phyloP scores from a whole-genome alignment of 1,140 invertebrate species.

The Panulirus ornatus region DNA sequence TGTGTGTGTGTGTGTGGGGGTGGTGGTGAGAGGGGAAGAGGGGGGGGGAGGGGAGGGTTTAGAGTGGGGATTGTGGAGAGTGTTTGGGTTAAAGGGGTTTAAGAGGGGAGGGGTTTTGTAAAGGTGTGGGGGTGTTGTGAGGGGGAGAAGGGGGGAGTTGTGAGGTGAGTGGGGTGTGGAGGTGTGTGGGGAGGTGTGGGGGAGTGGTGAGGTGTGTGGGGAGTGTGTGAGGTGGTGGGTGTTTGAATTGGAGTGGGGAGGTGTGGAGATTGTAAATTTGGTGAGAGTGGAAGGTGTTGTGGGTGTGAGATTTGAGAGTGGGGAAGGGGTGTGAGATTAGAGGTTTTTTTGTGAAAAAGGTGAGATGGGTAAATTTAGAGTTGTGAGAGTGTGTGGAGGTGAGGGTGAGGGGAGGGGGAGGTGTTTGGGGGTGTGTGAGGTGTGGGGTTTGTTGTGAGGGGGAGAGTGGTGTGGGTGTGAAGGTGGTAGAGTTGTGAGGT shows the following conservation, averaged over 20 bases:
- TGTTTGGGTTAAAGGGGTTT: background rate
- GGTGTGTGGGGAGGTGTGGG: background rate
- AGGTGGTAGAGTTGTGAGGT: background rate
- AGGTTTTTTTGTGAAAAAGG: too few relatives aligned
- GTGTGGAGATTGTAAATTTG: too few relatives aligned
- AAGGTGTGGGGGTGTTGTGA: background rate
- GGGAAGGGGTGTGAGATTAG: too few relatives aligned
- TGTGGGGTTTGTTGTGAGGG: background rate
- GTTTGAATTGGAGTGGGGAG: too few relatives aligned
- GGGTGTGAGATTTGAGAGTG: too few relatives aligned
- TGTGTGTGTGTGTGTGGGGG: background rate
- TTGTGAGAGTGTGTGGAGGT: background rate
- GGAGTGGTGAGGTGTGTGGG: background rate
- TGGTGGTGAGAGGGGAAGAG: background rate
- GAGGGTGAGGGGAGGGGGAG: background rate
- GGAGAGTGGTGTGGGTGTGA: background rate
- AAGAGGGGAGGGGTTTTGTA: background rate
- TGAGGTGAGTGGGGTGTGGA: background rate
- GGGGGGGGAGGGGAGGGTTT: background rate
- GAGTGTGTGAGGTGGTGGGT: too few relatives aligned
- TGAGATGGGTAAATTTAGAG: background rate
- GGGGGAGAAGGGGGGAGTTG: background rate
- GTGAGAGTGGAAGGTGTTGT: too few relatives aligned
- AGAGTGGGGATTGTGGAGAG: background rate
- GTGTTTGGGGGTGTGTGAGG: background rate